These are phyloP conservation scores for Spilarctia lutea DNA, from an alignment of 2,888 invertebrate genomes.

Conservation along the genomic window DNA sequence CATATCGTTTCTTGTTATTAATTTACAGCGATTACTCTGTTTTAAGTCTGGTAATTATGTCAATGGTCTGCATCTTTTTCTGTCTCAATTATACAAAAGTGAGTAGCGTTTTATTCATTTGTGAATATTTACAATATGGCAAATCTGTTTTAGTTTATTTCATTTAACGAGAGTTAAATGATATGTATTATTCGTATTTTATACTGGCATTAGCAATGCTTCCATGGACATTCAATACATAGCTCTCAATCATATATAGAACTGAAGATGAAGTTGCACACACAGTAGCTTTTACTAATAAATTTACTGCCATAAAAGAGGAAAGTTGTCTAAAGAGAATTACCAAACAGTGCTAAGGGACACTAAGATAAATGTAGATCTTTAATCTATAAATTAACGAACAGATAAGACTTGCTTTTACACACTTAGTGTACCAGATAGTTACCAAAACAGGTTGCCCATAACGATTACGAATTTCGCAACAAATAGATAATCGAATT, in stretches of 20 bases:
- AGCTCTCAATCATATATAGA: neutral
- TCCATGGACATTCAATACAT: too few species aligned
- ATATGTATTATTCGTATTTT: too few species aligned
- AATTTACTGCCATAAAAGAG: neutral
- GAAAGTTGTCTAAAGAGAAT: neutral
- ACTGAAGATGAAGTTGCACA: neutral
- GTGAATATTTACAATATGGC: too few species aligned
- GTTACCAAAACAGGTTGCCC: neutral
- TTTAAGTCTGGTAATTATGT: neutral
- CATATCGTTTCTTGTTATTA: neutral
- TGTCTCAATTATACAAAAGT: too few species aligned
- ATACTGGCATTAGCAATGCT: too few species aligned
- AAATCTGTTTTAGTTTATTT: too few species aligned
- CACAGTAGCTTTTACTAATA: neutral
- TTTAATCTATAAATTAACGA: neutral
- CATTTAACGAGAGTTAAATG: too few species aligned
- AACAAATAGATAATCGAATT: constrained; percentile 38
- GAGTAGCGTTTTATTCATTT: too few species aligned
- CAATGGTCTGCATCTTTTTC: neutral
- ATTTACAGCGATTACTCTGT: neutral
- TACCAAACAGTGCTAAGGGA: neutral
- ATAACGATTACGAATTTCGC: constrained; percentile 26
- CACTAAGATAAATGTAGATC: neutral
- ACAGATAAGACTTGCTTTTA: neutral
- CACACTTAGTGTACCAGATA: neutral